These are phyloP conservation scores for Colaptes auratus DNA, from an alignment of 2,113 vertebrate species.

Conservation along the genomic window DNA sequence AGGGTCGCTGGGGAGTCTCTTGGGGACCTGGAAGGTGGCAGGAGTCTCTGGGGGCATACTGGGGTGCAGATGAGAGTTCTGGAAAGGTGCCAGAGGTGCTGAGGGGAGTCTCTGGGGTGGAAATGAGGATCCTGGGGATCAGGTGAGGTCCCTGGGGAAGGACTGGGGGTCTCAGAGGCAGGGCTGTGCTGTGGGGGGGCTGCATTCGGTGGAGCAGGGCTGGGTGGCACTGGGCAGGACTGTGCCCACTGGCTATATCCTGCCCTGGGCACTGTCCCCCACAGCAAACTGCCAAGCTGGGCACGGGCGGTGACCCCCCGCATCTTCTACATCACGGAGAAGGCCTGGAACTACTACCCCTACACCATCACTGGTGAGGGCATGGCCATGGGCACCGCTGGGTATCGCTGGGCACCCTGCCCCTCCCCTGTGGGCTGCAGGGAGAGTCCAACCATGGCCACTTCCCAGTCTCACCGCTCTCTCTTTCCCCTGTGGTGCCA, in stretches of 20 bases:
- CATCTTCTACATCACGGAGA: conserved; percentile 81
- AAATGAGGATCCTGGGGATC: neutral
- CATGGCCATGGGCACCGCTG: fast-evolving
- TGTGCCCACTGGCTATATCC: neutral
- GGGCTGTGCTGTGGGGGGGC: neutral
- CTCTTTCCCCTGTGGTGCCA: neutral
- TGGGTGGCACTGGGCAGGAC: neutral
- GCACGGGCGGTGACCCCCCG: conserved; percentile 76
- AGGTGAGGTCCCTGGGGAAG: neutral
- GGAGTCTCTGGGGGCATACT: neutral
- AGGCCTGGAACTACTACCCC: conserved; percentile 81
- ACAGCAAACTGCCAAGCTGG: conserved; percentile 79
- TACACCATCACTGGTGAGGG: conserved; percentile 79
- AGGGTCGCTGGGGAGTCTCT: too few relatives aligned
- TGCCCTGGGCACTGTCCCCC: neutral
- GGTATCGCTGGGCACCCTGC: neutral
- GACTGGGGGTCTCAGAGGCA: neutral
- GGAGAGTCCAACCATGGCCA: fast-evolving
- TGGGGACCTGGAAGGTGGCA: neutral
- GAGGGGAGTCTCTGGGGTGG: neutral
- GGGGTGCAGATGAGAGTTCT: fast-evolving
- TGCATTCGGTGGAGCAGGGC: neutral
- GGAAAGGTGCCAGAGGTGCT: neutral
- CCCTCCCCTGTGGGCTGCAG: fast-evolving
- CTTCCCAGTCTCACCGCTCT: neutral